Base-by-base conservation (phyloP, 1,140 invertebrate genomes). In the Dinoponera quadriceps region DNA sequence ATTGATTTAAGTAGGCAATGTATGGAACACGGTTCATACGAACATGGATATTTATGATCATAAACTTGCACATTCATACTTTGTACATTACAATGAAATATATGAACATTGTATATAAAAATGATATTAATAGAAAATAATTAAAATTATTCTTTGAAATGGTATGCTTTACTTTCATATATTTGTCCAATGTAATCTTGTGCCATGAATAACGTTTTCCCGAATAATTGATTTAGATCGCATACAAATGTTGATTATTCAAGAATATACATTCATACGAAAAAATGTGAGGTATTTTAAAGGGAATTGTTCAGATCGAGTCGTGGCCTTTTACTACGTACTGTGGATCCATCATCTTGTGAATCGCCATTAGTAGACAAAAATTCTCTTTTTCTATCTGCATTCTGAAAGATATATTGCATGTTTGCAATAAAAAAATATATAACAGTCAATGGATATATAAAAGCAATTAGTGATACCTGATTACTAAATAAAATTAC, bases 281-380 rank as follows among this genome's bases (percentile, higher is more conserved):
- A 85, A n/a, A 87, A 49, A 18, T 60, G 65, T 77, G 48, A 44
- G 54, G 55, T 57, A 72, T 78, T 87, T 93, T 90, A 94, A 80
- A 93, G 83, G 2, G 89, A 69, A 63, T 91, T 93, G 38, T 91
- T 93, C 18, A 93, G 81, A 62, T 94, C 93, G 14, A 94, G 88
- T 44, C 94, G 89, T 75, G 92, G 92, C 92, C 94, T 94, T 91
- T 94, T 94, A 88, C 88, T 93, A 33, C 92, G 93, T 29, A 90
- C 85, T 68, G 89, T 91, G 60, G 90, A 88, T 48, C 82, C 84
- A 38, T 94, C 94, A 68, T 94, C 94, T 68, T 92, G 89, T 20
- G 91, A 90, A 22, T 94, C 93, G 25, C 92, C 92, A 85, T 91
- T 93, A 7, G 88, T 78, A 22, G 93, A 92, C 65, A 93, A 82